Base-by-base conservation (phyloP, 2,113 vertebrate genomes). In the Rhodinocichla rosea region DNA sequence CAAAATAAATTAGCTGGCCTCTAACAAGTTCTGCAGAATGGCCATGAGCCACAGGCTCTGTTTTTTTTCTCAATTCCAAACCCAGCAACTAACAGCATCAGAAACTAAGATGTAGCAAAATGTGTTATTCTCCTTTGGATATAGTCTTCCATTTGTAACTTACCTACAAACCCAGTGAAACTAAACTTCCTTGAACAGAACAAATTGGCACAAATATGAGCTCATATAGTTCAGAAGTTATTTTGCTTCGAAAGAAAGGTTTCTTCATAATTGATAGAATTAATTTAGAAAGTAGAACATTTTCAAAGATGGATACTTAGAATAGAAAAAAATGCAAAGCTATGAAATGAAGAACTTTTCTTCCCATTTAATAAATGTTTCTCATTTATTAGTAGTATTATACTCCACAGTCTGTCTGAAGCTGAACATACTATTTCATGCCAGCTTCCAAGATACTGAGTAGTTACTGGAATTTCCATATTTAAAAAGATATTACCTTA, bases 241-340 rank as follows among this genome's bases (percentile, higher is more conserved):
- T 74, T 91, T 57, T 64, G 23, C 87, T 89, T 84, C 24, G 76
- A 56, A 89, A 74, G 28, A 81, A 27, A 60, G 32, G 9, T 65
- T 92, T 85, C n/a, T 94, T 84, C 37, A 78, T 82, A 87, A 94
- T 94, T 92, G 59, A 90, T 47, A 75, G 11, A 83, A 82, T 40
- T 89, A 0, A 87, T 91, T 82, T 82, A 84, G 21, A 82, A 94
- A 78, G 30, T 7, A 49, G 37, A 89, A 71, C 26, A 53, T 53
- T 76, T 92, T 75, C 70, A 76, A 55, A 92, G 52, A 94, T 79
- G 16, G 57, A 82, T 56, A 78, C 50, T 76, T 75, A 59, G 33
- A 81, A 70, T 44, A 78, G 15, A 49, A 87, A 87, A 78, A 96
- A 83, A 13, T 2, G 10, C 33, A 81, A 90, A 79, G 20, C 49